Conservation (phyloP, 2,797 vertebrate genomes). For the Phataginus tricuspis region DNA sequence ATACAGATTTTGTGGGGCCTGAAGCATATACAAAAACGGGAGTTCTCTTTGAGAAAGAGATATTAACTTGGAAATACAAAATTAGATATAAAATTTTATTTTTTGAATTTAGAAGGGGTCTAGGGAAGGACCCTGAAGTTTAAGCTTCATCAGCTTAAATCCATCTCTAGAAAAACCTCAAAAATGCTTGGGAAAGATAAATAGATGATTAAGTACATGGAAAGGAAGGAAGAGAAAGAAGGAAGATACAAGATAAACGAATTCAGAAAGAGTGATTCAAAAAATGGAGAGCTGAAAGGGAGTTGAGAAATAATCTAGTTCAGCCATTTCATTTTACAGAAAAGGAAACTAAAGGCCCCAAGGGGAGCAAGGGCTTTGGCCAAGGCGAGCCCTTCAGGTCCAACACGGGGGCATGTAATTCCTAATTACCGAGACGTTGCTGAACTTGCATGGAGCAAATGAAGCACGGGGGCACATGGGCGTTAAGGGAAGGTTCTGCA, state of each 20-base stretch:
- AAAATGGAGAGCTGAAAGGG: not conserved
- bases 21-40: not conserved
- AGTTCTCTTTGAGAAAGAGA: not conserved
- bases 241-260: not conserved
- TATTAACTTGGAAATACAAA: not conserved
- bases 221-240: not conserved
- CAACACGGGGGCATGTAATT: rapidly evolving
- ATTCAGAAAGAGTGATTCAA: not conserved
- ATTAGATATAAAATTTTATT: not conserved
- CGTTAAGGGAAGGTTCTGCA: not conserved
- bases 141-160: not conserved
- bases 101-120: not conserved
- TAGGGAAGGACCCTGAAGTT: not conserved
- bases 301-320: not conserved
- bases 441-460: not conserved
- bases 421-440: not conserved
- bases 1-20: not conserved
- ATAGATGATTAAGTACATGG: not conserved
- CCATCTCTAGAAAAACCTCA: not conserved
- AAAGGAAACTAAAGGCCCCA: not conserved
- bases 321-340: not conserved
- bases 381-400: not conserved
- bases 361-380: not conserved
- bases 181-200: not conserved
- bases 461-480: not conserved